Evolutionary conservation across 1,140 invertebrate genomes (phyloP).

Genomic region (Trachymyrmex cornetzi): DNA sequence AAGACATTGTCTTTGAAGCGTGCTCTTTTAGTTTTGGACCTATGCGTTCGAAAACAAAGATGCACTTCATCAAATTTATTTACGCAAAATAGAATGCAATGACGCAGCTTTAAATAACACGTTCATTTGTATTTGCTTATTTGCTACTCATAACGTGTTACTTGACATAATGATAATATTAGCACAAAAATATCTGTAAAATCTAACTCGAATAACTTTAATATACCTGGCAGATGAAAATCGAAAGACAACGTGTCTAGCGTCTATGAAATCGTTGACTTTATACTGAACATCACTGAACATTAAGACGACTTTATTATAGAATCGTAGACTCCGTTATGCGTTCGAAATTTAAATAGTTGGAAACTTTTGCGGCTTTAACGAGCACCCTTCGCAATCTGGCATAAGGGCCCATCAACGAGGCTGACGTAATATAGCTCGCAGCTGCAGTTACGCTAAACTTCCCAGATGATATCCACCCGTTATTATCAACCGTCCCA

Average conservation of each 20-base stretch:
- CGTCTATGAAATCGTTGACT: constrained; percentile 2
- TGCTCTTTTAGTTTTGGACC: neutral
- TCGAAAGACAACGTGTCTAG: neutral
- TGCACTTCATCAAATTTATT: neutral
- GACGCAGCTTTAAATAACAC: neutral
- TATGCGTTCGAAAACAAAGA: neutral
- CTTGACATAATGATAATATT: neutral
- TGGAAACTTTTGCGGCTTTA: constrained; percentile 60
- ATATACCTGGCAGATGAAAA: neutral
- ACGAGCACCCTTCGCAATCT: constrained; percentile 54
- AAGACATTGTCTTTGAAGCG: constrained; percentile 9
- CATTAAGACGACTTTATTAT: neutral
- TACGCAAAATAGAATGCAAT: neutral
- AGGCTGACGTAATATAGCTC: constrained; percentile 55
- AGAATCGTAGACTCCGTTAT: neutral
- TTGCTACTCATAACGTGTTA: neutral
- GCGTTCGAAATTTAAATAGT: constrained; percentile 53
- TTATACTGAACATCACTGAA: neutral
- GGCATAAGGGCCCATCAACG: constrained; percentile 57
- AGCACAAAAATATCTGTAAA: neutral
- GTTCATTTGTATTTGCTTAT: neutral
- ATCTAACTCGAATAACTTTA: neutral
- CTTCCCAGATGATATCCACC: constrained; percentile 70
- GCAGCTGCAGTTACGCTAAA: constrained; percentile 68
- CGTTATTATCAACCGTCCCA: constrained; percentile 68